Evolutionary conservation across 2,888 invertebrate species (phyloP).

Genomic region (Coecobrya sp.): DNA sequence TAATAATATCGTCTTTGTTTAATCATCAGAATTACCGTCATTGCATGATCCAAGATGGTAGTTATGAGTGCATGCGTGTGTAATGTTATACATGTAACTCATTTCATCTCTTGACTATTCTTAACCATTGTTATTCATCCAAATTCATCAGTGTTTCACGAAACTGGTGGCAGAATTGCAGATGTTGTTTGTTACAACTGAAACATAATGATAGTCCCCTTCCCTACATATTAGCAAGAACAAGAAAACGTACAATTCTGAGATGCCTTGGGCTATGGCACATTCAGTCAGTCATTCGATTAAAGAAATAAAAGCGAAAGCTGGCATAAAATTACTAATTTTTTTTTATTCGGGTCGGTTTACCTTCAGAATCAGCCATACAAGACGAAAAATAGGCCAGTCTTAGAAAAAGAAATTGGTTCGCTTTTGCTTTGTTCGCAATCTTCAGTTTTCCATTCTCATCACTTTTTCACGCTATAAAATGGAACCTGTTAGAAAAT

Average conservation of each 20-base stretch:
- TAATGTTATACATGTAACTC: neutral
- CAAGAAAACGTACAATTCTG: neutral
- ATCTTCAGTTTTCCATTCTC: neutral
- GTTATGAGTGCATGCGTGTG: neutral
- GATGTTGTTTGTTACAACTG: slow-evolving; percentile 66
- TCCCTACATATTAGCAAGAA: neutral
- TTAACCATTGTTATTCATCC: neutral
- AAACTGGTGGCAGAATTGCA: slow-evolving; percentile 56
- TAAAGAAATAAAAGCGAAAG: slow-evolving; percentile 50
- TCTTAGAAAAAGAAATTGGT: neutral
- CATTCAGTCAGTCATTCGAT: slow-evolving; percentile 35
- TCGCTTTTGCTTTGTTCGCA: neutral
- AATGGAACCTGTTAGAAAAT: neutral
- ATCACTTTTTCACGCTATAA: neutral
- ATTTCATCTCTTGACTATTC: neutral
- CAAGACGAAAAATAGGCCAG: neutral
- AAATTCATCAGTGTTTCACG: slow-evolving; percentile 25
- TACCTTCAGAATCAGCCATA: neutral
- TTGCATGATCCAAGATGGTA: neutral
- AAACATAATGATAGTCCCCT: slow-evolving; percentile 65
- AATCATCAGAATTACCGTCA: slow-evolving; percentile 41
- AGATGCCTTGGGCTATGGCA: slow-evolving; percentile 42
- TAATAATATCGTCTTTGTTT: slow-evolving; percentile 59
- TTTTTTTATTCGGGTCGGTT: too few species aligned
- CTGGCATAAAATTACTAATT: slow-evolving; percentile 9